These are phyloP conservation scores for Oceanodroma leucorhoa DNA, from an alignment of 2,797 vertebrate genomes.

Conservation along the genomic window DNA sequence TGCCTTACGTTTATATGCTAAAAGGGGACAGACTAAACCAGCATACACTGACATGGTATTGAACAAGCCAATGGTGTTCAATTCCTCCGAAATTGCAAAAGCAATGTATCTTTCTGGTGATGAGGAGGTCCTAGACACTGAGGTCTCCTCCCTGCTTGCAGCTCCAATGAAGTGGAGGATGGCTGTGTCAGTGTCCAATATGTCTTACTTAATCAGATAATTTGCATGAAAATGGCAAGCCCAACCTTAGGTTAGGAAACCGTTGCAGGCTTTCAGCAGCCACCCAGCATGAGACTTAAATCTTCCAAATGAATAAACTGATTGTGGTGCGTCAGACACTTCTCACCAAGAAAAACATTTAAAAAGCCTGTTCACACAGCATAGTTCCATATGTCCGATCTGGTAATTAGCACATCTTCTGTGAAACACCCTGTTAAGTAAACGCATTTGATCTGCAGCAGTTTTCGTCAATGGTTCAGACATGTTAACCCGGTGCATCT, in stretches of 20 bases:
- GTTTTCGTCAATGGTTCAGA: constrained; percentile 30
- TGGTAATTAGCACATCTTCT: background rate
- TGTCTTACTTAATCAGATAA: background rate
- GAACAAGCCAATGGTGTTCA: background rate
- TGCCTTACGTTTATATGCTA: background rate
- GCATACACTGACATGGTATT: background rate
- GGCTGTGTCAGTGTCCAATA: background rate
- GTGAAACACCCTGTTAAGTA: constrained; percentile 23
- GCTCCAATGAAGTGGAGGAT: background rate
- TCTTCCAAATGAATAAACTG: background rate
- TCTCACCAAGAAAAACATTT: background rate
- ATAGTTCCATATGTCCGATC: background rate
- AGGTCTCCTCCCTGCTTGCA: background rate
- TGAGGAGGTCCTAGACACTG: background rate
- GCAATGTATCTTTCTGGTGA: background rate
- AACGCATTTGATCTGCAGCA: constrained; percentile 13
- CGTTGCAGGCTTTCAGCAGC: background rate
- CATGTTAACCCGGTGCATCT: background rate
- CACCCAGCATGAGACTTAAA: background rate
- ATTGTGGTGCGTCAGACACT: background rate
- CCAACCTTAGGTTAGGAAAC: background rate
- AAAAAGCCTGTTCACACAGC: background rate
- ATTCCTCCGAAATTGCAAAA: background rate
- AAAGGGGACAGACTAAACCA: background rate
- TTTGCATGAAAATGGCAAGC: background rate